These are phyloP conservation scores for Struthidea cinerea DNA, from an alignment of 2,113 vertebrate genomes.

Conservation along the genomic window DNA sequence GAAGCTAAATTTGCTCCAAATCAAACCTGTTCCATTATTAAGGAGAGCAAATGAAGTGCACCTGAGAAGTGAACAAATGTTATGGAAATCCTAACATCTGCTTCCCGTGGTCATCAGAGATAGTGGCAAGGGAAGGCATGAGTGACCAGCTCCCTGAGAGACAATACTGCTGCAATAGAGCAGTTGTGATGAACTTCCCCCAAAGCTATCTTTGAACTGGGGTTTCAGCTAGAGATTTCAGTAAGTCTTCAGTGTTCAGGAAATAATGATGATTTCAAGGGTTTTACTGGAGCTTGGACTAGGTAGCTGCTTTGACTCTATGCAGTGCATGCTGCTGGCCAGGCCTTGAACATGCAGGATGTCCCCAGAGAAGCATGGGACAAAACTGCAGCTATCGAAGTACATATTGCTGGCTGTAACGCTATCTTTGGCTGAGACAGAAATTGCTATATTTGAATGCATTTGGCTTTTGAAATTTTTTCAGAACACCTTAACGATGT, in stretches of 20 bases:
- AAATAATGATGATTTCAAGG: not conserved
- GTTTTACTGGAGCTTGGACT: not conserved
- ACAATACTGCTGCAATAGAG: not conserved
- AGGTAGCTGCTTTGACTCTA: not conserved
- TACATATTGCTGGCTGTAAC: not conserved
- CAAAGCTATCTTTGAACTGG: not conserved
- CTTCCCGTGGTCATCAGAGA: not conserved
- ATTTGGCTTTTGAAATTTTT: not conserved
- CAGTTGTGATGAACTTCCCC: not conserved
- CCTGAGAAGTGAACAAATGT: not conserved
- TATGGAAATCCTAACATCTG: not conserved
- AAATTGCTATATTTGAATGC: not conserved
- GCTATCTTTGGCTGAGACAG: not conserved
- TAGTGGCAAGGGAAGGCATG: not conserved
- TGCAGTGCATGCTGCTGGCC: rapidly evolving
- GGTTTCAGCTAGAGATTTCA: not conserved
- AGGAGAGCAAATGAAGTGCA: not conserved
- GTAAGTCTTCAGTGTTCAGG: not conserved
- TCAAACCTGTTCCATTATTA: not conserved
- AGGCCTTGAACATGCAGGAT: rapidly evolving
- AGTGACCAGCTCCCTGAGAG: rapidly evolving
- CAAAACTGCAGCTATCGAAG: not conserved
- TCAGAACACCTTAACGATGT: not conserved
- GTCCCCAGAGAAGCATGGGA: not conserved
- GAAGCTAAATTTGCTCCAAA: not conserved